phyloP scores from a whole-genome alignment of 1,140 invertebrate genomes.

The Drosophila saltans region DNA sequence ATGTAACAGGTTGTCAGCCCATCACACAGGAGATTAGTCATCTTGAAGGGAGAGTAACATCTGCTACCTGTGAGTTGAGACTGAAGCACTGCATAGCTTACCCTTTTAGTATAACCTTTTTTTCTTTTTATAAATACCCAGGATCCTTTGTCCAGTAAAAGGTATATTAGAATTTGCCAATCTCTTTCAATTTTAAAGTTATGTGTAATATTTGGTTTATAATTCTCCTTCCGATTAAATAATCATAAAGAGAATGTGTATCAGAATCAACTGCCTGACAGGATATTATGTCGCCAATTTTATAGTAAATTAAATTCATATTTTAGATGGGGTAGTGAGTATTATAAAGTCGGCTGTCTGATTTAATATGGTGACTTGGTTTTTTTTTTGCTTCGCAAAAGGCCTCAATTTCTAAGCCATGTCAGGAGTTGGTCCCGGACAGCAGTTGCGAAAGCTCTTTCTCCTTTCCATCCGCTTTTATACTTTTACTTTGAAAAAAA shows the following conservation, averaged over 20 bases:
- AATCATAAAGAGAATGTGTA: too few species aligned
- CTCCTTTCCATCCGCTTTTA: slow-evolving; percentile 45
- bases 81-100: slow-evolving; percentile 42
- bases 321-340: background rate
- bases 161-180: background rate
- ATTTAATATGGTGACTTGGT: background rate
- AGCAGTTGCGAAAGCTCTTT: slow-evolving; percentile 43
- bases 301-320: too few species aligned
- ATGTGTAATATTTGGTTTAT: too few species aligned
- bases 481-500: slow-evolving; percentile 67
- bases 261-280: too few species aligned
- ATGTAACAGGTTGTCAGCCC: slow-evolving; percentile 73
- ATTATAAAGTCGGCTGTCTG: background rate
- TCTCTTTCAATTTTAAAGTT: too few species aligned
- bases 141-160: background rate
- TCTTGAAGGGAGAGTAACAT: slow-evolving; percentile 53
- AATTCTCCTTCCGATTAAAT: too few species aligned
- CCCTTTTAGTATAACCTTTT: slow-evolving; percentile 47
- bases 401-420: slow-evolving; percentile 73
- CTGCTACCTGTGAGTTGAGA: slow-evolving; percentile 55
- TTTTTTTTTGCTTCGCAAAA: slow-evolving; percentile 9
- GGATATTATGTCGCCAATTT: too few species aligned
- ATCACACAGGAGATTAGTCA: slow-evolving; percentile 74
- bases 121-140: background rate
- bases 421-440: slow-evolving; percentile 60